Base-by-base conservation (phyloP, 2,797 vertebrate species). In the Sebastes cheni region DNA sequence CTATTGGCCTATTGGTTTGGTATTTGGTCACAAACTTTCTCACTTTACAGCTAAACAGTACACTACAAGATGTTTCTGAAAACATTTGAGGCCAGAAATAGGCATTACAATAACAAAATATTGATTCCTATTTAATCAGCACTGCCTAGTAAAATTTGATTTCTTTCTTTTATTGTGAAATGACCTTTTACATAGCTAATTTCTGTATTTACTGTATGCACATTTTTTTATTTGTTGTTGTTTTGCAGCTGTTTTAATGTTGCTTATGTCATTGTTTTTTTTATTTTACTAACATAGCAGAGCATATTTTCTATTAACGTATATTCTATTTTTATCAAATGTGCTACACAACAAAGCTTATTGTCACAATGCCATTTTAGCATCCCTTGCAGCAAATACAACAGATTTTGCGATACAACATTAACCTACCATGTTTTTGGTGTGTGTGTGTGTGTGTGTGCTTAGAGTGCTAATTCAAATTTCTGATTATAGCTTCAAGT, bases 401-500 rank as follows among this genome's bases (percentile, higher is more conserved):
- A 11, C 23, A 67, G 39, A 50, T 67, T 65, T 55, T 18, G 29
- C 12, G 29, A 3, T 56, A 46, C 20, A 61, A 74, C 59, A 64
- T 64, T 16, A 59, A 66, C 9, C 22, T 30, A 16, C 13, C 14
- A 18, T 9, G 61, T 61, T 42, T 83, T 60, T 77, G 18, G 11
- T 55, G 1, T 29, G 32, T 58, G n/a, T 30, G 13, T 55, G 9
- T 34, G 29, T 58, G n/a, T 27, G 5, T 25, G 67, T 39, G 8
- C n/a, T 69, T 14, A 67, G 18, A n/a, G 74, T 54, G 58, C 77
- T 67, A 88, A 88, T 89, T 90, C 86, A 72, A 84, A 67, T 72
- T 84, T 89, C 82, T 73, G 30, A 86, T 81, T 87, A 87, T 81
- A 82, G 87, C 77, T 61, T 77, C 32, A 65, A 90, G 86, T 84